Conservation (phyloP, 2,797 vertebrate species). For the Propithecus perrieri region DNA sequence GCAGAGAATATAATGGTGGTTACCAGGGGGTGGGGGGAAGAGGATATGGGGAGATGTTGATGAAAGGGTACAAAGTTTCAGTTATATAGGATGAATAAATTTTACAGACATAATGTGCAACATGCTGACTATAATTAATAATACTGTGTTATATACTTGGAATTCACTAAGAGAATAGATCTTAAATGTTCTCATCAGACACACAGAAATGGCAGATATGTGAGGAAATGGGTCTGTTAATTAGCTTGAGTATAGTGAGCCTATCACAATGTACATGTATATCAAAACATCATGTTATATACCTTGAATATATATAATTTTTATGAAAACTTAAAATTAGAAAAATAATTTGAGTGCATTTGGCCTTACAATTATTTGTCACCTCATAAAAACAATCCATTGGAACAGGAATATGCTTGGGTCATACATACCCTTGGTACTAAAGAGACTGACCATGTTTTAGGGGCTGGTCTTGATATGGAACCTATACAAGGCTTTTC, state of each 20-base stretch:
- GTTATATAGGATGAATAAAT: not conserved
- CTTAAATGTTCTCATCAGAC: not conserved
- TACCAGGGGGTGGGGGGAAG: not conserved
- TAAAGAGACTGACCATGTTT: not conserved
- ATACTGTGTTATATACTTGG: not conserved
- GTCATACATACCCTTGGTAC: not conserved
- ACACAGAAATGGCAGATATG: not conserved
- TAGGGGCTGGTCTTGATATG: not conserved
- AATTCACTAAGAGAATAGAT: not conserved
- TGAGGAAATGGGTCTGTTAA: not conserved
- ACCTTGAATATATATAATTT: not conserved
- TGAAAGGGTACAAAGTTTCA: not conserved
- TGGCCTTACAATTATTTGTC: not conserved
- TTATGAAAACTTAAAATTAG: not conserved
- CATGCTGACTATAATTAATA: not conserved
- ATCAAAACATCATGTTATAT: not conserved
- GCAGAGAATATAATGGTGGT: not conserved
- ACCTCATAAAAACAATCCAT: not conserved
- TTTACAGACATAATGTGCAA: not conserved
- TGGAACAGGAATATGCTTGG: not conserved
- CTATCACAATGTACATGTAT: too few relatives aligned
- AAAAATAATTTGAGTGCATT: not conserved
- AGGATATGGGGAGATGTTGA: not conserved
- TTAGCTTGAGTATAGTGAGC: not conserved
- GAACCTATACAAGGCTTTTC: not conserved